Percentiles rank a stretch among this genome's conserved stretches.
Evolutionary conservation across 2,797 vertebrate genomes (phyloP).

Genomic region (Pelodytes ibericus): DNA sequence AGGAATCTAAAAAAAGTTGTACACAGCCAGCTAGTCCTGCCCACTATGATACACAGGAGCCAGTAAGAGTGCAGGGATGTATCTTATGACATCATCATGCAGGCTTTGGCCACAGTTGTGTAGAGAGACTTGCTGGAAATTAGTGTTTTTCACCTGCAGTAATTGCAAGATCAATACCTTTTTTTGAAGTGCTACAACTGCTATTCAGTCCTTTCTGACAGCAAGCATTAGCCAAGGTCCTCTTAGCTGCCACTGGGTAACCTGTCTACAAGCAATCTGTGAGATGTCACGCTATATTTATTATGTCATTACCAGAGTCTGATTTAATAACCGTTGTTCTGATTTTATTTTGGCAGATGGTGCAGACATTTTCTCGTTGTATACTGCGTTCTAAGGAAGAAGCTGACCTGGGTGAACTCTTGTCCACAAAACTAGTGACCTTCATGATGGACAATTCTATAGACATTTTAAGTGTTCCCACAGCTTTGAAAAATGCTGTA

Average conservation of each 20-base stretch:
- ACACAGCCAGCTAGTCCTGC: too few species aligned
- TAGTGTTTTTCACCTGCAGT: too few species aligned
- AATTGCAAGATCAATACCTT: too few species aligned
- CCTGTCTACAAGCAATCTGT: neutral
- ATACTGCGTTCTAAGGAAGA: slow-evolving; percentile 91
- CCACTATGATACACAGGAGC: too few species aligned
- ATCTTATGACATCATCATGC: too few species aligned
- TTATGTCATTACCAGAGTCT: neutral
- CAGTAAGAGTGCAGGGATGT: too few species aligned
- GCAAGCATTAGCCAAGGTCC: too few species aligned
- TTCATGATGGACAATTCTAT: slow-evolving; percentile 91
- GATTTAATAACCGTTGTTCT: neutral
- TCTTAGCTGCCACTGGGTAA: neutral
- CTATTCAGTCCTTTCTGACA: neutral
- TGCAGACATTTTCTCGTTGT: slow-evolving; percentile 89
- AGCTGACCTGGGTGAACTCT: slow-evolving; percentile 90
- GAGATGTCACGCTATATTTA: neutral
- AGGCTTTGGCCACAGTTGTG: too few species aligned
- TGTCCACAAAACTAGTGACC: slow-evolving; percentile 88
- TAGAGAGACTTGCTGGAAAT: too few species aligned
- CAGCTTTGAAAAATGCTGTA: slow-evolving; percentile 77
- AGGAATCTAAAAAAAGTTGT: too few species aligned
- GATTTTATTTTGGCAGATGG: slow-evolving; percentile 70
- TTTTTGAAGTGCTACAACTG: too few species aligned
- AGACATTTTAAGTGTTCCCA: slow-evolving; percentile 81